Base-by-base conservation (phyloP, 1,140 invertebrate species). In the Lepidostoma basale region DNA sequence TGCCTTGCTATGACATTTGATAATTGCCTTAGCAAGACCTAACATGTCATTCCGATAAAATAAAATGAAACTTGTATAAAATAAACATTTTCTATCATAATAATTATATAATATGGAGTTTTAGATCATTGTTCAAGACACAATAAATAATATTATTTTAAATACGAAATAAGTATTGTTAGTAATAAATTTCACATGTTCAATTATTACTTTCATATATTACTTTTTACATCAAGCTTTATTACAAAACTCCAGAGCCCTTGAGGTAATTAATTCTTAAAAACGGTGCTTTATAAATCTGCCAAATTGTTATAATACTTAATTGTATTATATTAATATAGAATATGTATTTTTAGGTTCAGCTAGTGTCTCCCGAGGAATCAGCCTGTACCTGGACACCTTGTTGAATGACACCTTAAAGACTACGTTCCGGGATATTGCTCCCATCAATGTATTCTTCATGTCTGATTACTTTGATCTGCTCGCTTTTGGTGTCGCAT, bases 391-490 rank as follows among this genome's bases (percentile, higher is more conserved):
- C 95, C 26, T 72, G 26, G 70, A 72, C 60, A 54, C 44, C 26
- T 12, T 72, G 36, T 22, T 72, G 16, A 63, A 67, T 39, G 45
- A 56, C 20, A 56, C 58, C 4, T n/a, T 72, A 26, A 79, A 80
- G 58, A 73, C 68, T 8, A 76, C 76, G 12, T 81, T 81, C 33
- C 74, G 69, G 6, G 72, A 76, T 18, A 71, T 84, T 36, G 78
- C 88, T 40, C 83, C 85, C 10, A 87, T 89, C n/a, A 68, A 87
- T 67, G 33, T 60, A 0, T 47, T n/a, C 8, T 58, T 56, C 74
- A 76, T 91, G 23, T 85, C 88, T 0, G 76, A 83, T n/a, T 92
- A 92, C 78, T 88, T 89, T 49, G 89, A 91, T 75, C 80, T 91
- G 28, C 83, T 90, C 47, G 87, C 89, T 1, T 87, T 88, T 69